A percentile compares a stretch with the other conserved stretches of the same genome.
Evolutionary conservation across 92 coral and sea anemone genomes (phyloP).

Genomic region (Paramuricea clavata): DNA sequence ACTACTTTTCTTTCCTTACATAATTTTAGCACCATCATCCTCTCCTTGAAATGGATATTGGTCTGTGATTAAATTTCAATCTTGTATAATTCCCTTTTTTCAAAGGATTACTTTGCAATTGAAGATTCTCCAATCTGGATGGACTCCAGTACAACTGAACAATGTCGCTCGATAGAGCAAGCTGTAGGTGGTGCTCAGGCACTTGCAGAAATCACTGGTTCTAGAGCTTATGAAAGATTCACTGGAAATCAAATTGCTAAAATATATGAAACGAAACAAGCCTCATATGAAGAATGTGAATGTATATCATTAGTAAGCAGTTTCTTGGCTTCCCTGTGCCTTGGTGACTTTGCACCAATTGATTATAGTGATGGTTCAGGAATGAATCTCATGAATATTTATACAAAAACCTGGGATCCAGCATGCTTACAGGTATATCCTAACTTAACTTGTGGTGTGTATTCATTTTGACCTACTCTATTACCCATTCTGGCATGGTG

Average conservation of each 20-base stretch:
- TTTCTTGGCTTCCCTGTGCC: slow-evolving; percentile 84
- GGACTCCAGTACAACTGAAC: slow-evolving; percentile 92
- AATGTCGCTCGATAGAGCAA: slow-evolving; percentile 82
- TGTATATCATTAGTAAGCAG: slow-evolving; percentile 92
- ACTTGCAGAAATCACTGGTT: slow-evolving; percentile 90
- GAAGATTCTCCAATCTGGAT: slow-evolving; percentile 95
- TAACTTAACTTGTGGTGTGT: too few relatives aligned
- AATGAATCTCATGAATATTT: slow-evolving; percentile 92
- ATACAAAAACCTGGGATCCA: slow-evolving; percentile 85
- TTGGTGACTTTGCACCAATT: slow-evolving; percentile 95
- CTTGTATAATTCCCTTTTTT: slow-evolving; percentile 1
- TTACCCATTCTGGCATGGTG: neutral
- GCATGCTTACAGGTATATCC: slow-evolving; percentile 87
- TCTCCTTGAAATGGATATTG: too few relatives aligned
- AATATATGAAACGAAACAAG: slow-evolving; percentile 77
- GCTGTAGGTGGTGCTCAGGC: slow-evolving; percentile 86
- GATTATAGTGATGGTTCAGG: slow-evolving; percentile 99
- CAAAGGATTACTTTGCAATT: slow-evolving; percentile 83
- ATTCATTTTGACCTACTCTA: neutral
- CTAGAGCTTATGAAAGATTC: slow-evolving; percentile 96
- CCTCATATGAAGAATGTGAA: slow-evolving; percentile 81
- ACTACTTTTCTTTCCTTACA: too few relatives aligned
- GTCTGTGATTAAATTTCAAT: too few relatives aligned
- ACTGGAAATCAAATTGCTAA: slow-evolving; percentile 98
- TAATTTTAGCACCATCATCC: too few relatives aligned